Percentiles rank a stretch among this genome's conserved stretches.
These are phyloP conservation scores for Chelonia mydas DNA, from an alignment of 2,797 vertebrate genomes.

Conservation along the genomic window DNA sequence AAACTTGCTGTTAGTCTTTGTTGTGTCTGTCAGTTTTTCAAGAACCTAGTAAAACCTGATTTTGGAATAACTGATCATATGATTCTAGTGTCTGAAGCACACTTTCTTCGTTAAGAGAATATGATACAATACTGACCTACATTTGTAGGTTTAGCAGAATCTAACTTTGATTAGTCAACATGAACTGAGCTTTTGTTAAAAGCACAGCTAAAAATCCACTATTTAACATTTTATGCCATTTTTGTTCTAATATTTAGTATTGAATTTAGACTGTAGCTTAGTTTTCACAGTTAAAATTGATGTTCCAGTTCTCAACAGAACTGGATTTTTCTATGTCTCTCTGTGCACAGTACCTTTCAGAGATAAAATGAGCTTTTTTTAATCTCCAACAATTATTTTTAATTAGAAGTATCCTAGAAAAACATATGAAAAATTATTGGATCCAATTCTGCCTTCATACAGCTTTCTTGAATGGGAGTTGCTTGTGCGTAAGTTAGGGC, in stretches of 20 bases:
- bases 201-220: background rate
- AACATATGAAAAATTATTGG: background rate
- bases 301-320: background rate
- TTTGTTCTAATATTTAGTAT: background rate
- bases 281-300: background rate
- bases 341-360: background rate
- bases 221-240: background rate
- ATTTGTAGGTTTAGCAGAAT: background rate
- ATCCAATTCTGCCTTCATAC: background rate
- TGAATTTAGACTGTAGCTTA: background rate
- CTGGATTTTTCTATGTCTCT: background rate
- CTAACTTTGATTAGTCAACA: background rate
- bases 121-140: background rate
- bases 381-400: background rate
- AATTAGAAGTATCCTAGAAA: background rate
- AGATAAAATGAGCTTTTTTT: background rate
- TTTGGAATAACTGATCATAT: background rate
- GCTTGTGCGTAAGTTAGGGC: background rate
- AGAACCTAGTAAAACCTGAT: background rate
- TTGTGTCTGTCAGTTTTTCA: background rate
- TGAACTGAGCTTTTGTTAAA: background rate
- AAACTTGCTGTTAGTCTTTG: background rate
- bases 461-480: background rate
- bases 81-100: background rate
- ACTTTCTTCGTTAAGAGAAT: background rate